Evolutionary conservation across 1,140 invertebrate genomes (phyloP).

Genomic region (Micrasema longulum): DNA sequence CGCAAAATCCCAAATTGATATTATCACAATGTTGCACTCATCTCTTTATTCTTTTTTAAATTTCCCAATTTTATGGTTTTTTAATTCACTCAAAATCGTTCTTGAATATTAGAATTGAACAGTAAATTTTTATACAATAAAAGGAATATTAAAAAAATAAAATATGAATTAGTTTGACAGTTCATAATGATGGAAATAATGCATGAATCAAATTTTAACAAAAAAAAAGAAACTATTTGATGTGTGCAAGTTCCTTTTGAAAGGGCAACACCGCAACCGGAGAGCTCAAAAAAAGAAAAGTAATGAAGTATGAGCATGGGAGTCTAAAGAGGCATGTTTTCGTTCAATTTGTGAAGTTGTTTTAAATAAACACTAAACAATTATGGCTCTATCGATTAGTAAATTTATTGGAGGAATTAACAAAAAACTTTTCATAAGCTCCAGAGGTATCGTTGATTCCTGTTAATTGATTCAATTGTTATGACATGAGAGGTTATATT

Average conservation of each 20-base stretch:
- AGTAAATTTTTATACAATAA: neutral
- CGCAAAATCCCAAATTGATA: conserved; percentile 36
- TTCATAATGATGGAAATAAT: too few relatives aligned
- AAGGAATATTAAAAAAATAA: neutral
- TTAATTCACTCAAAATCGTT: conserved; percentile 9
- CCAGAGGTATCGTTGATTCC: conserved; percentile 1
- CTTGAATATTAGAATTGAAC: conserved; percentile 2
- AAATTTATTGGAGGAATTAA: conserved; percentile 7
- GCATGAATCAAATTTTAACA: neutral
- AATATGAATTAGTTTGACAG: too few relatives aligned
- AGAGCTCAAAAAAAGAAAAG: too few relatives aligned
- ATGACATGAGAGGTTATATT: conserved; percentile 41
- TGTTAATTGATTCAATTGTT: neutral
- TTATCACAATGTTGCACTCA: conserved; percentile 34
- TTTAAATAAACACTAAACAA: neutral
- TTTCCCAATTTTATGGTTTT: conserved; percentile 24
- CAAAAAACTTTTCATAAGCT: neutral
- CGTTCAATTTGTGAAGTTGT: conserved; percentile 8
- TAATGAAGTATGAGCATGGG: conserved; percentile 16
- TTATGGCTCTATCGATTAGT: conserved; percentile 10
- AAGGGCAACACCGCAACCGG: conserved; percentile 34
- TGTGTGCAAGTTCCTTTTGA: conserved; percentile 8
- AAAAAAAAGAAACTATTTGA: conserved; percentile 18
- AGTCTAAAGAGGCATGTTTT: conserved; percentile 6
- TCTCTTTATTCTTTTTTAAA: neutral